A percentile compares a stretch with the other conserved stretches of the same genome.
phyloP scores from a whole-genome alignment of 2,888 invertebrate species.

The Stenotaenia linearis region DNA sequence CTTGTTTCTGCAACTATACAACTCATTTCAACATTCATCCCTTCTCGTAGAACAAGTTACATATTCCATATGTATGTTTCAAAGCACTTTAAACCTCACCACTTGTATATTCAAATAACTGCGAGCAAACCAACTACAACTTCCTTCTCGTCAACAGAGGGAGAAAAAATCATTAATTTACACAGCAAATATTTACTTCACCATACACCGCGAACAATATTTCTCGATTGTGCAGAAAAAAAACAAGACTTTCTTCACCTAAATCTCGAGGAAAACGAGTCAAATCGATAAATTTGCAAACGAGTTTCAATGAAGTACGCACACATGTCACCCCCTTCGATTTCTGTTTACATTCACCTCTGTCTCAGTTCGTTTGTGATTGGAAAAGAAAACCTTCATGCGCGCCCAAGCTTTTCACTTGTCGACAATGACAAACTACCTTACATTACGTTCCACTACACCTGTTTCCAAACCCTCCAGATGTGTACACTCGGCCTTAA shows the following conservation, averaged over 20 bases:
- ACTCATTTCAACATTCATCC: too few relatives aligned
- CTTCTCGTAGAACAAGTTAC: too few relatives aligned
- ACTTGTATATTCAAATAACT: too few relatives aligned
- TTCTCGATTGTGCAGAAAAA: too few relatives aligned
- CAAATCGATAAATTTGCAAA: background rate
- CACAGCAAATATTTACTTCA: too few relatives aligned
- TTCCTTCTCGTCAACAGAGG: too few relatives aligned
- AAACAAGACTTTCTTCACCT: background rate
- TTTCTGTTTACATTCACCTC: background rate
- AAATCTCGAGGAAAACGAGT: background rate
- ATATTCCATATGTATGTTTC: too few relatives aligned
- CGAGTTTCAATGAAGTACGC: background rate
- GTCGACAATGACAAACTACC: conserved; percentile 7
- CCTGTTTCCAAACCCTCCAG: background rate
- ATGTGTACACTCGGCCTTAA: background rate
- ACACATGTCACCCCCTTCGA: background rate
- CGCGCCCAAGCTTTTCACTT: background rate
- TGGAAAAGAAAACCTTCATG: background rate
- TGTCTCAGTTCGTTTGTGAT: conserved; percentile 14
- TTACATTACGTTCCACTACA: conserved; percentile 11
- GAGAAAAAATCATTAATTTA: too few relatives aligned
- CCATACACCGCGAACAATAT: too few relatives aligned
- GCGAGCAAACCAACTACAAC: too few relatives aligned
- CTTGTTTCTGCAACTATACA: too few relatives aligned
- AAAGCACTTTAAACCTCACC: too few relatives aligned